Evolutionary conservation across 2,113 vertebrate genomes (phyloP).

Genomic region (Paramisgurnus dabryanus): DNA sequence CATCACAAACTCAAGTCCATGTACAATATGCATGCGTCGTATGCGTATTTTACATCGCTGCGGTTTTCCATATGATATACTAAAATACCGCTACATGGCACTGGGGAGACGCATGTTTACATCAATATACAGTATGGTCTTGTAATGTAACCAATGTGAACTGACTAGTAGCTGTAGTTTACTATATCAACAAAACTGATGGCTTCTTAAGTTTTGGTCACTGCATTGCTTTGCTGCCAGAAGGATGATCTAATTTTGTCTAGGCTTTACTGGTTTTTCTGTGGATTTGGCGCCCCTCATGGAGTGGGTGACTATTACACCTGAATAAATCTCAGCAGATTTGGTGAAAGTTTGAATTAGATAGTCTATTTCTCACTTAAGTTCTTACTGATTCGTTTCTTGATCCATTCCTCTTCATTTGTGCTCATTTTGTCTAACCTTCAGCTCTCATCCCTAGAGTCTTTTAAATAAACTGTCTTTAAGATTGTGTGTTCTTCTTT

Average conservation of each 20-base stretch:
- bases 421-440: background rate
- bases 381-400: background rate
- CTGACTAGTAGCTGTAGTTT: slow-evolving; percentile 64
- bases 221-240: slow-evolving; percentile 75
- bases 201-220: slow-evolving; percentile 61
- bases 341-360: background rate
- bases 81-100: slow-evolving; percentile 59
- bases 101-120: background rate
- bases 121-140: background rate
- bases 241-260: slow-evolving; percentile 80
- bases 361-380: background rate
- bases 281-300: slow-evolving; percentile 35
- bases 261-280: slow-evolving; percentile 34
- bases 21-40: slow-evolving; percentile 59
- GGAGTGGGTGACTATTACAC: slow-evolving; percentile 13
- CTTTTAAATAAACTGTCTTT: background rate
- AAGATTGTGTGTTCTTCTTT: background rate
- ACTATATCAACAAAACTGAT: slow-evolving; percentile 59
- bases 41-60: slow-evolving; percentile 69
- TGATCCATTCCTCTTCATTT: slow-evolving; percentile 18
- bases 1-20: slow-evolving; percentile 47
- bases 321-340: slow-evolving; percentile 37
- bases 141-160: background rate
- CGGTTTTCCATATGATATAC: slow-evolving; percentile 55
- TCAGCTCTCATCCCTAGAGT: background rate